phyloP scores from a whole-genome alignment of 1,140 invertebrate genomes.

The Aradophagus sp. region DNA sequence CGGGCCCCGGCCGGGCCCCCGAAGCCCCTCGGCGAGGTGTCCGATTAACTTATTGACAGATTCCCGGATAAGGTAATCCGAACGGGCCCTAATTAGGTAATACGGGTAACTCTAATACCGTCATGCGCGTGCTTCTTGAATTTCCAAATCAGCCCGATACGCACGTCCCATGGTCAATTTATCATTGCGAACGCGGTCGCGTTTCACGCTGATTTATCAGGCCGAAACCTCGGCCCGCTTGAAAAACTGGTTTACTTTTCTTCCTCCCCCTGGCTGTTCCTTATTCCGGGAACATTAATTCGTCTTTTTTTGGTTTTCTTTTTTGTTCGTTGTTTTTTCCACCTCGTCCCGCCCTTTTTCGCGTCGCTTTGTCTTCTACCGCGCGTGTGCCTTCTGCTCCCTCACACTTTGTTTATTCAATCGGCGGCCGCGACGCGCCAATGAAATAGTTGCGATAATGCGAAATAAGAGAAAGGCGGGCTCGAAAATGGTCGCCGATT shows the following conservation, averaged over 20 bases:
- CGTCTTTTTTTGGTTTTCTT: too few relatives aligned
- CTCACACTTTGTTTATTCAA: conserved; percentile 41
- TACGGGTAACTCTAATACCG: conserved; percentile 45
- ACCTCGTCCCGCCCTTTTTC: conserved; percentile 19
- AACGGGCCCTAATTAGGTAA: conserved; percentile 43
- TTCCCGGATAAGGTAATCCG: conserved; percentile 44
- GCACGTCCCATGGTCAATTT: conserved; percentile 8
- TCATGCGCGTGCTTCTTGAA: conserved; percentile 27
- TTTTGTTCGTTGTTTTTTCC: too few relatives aligned
- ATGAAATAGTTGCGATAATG: conserved; percentile 51
- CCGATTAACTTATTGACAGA: conserved; percentile 49
- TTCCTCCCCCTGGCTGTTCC: background rate
- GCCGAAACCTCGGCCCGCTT: background rate
- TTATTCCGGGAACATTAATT: conserved; percentile 26
- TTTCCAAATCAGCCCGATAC: conserved; percentile 32
- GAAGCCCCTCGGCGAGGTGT: conserved; percentile 33
- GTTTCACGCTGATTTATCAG: conserved; percentile 31
- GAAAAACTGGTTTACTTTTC: background rate
- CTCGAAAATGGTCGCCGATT: conserved; percentile 20
- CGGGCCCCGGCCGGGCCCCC: background rate
- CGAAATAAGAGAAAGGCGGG: conserved; percentile 30
- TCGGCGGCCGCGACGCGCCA: conserved; percentile 27
- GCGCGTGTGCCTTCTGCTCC: too few relatives aligned
- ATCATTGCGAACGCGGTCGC: conserved; percentile 24
- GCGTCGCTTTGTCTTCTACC: conserved; percentile 10